Evolutionary conservation across 2,113 vertebrate genomes (phyloP), one percentile per base, ranked within the genome.

Genomic region (Phodopus roborovskii): DNA sequence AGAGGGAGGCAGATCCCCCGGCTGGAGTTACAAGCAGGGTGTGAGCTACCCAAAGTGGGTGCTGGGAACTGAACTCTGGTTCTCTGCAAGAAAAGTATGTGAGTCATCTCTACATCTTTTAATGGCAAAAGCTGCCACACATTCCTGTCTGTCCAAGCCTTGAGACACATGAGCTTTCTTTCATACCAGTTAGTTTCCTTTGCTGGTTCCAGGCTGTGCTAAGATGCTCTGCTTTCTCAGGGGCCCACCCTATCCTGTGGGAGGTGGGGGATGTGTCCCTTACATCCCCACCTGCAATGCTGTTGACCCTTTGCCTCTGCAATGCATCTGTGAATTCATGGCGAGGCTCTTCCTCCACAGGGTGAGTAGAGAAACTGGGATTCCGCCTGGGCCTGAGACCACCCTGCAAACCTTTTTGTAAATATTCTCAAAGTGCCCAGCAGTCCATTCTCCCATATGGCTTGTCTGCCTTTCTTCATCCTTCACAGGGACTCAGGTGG

Each of bases 251-350:
- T 73, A 30, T 8, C 73, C 24, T 48, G 83, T 50, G 13, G 53
- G 53, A 17, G 7, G 2, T 28, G 15, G 64, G 64, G 22, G 5
- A 2, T 16, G 39, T 0, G 4, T 42, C 26, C 33, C 20, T 95
- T 11, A 2, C 45, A 42, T 84, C 19, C 78, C 75, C 60, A 7
- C 9, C 36, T 26, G 8, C 33, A 56, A 2, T 17, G 26, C 3
- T 24, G 15, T 0, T 42, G 45, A 87, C 15, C 56, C 3, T 0
- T 9, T 17, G n/a, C 16, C 1, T 30, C 42, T 13, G 4, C 11
- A 4, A 10, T 48, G 33, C 42, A 6, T 36, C 24, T 50, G 9
- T 7, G 13, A 24, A 0, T 73, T 53, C 45, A 26, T 0, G 24
- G 26, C 26, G 74, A 48, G 33, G 28, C 42, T 91, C 60, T 20